A percentile compares a stretch with the other conserved stretches of the same genome.
These are phyloP conservation scores for Elachura formosa DNA, from an alignment of 2,113 vertebrate genomes.

Conservation along the genomic window DNA sequence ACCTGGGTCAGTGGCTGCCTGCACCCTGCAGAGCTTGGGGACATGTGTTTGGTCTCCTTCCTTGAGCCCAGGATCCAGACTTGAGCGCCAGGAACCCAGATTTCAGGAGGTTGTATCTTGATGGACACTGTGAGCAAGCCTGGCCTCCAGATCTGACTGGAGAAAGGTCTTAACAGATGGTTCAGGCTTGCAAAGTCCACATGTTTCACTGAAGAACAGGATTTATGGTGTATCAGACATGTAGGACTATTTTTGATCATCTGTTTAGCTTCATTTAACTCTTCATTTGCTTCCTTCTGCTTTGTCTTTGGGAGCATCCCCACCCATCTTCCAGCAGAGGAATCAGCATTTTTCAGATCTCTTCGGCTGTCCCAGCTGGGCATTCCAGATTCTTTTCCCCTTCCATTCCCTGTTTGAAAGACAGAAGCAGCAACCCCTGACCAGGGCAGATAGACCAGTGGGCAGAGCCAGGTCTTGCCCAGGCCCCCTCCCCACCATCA, in stretches of 20 bases:
- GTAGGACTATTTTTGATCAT: not conserved
- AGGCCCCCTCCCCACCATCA: not conserved
- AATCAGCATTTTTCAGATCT: not conserved
- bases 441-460: rapidly evolving
- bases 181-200: not conserved
- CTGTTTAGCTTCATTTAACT: not conserved
- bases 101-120: not conserved
- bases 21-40: not conserved
- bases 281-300: not conserved
- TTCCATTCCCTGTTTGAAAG: not conserved
- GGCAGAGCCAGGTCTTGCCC: not conserved
- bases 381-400: not conserved
- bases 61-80: not conserved
- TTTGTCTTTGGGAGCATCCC: not conserved
- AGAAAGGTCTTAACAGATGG: not conserved
- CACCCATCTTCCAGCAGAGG: not conserved
- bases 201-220: not conserved
- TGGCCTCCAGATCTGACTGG: not conserved
- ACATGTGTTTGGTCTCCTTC: not conserved
- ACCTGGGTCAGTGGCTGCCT: not conserved
- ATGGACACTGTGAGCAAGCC: not conserved
- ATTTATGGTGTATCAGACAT: not conserved
- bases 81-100: not conserved
- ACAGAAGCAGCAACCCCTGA: not conserved
- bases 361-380: not conserved